Evolutionary conservation across 2,888 invertebrate genomes (phyloP), one percentile per base, ranked within the genome.

Genomic region (Monochamus alternatus): DNA sequence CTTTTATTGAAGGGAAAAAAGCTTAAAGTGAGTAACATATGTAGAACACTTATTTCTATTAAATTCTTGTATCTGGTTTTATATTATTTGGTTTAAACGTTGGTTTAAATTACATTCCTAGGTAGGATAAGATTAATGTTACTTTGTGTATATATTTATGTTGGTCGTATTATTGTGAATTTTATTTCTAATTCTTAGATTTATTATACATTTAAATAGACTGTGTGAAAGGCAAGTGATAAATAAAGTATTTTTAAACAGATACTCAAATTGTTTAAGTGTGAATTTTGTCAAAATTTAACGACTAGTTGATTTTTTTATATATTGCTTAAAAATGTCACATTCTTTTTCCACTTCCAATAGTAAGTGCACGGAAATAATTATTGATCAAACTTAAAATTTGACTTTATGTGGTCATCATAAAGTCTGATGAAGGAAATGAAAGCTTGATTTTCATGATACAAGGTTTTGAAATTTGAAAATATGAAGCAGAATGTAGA

Each of bases 61-160:
- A 32, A 67, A 14, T 30, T 58, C n/a, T 38, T 58, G 30, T 67
- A 38, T 38, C 38, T 67, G 31, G 55, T 58, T 44, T n/a, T 55
- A 58, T 67, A 58, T 14, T 8, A 52, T 14, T 65, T 65, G 65
- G 32, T 65, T 38, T 58, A 8, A 67, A 7, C 31, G n/a, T 67
- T 58, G 22, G 8, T 58, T 43, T 69, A 69, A 69, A 69, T 69
- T 69, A 69, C 69, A 69, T 69, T 69, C 69, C 69, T 59, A 60
- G 59, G 12, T 69, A 44, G 44, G 44, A 60, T 69, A 58, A 69
- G 58, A 59, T n/a, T 9, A 60, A 59, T 58, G 30, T 12, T 66
- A 51, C 22, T 66, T 66, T 31, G 5, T 51, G 44, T 51, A 31
- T 51, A 51, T 66, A 66, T 66, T 47, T 66, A 51, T 51, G 51